phyloP scores from a whole-genome alignment of 2,888 invertebrate genomes.

The Xestia rhomboidea region DNA sequence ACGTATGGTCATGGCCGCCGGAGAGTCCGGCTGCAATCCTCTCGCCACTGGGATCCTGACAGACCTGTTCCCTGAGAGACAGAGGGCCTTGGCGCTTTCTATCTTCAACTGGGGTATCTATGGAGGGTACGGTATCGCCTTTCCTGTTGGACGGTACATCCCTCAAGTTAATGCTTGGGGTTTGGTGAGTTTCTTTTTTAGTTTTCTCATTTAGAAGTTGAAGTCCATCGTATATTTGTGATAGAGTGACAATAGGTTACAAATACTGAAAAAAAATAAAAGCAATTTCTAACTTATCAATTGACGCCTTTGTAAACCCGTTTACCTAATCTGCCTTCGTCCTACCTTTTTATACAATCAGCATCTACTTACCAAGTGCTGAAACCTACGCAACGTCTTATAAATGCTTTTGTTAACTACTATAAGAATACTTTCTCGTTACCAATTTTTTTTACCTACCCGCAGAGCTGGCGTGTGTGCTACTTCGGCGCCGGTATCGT shows the following conservation, averaged over 20 bases:
- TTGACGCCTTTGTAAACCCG: neutral
- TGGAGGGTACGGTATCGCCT: slow-evolving; percentile 97
- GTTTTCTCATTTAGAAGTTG: neutral
- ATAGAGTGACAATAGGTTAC: neutral
- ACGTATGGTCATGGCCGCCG: slow-evolving; percentile 96
- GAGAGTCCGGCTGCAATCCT: slow-evolving; percentile 97
- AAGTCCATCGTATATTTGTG: neutral
- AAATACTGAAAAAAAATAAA: neutral
- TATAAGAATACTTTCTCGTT: neutral
- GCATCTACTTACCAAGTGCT: neutral
- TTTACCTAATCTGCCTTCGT: neutral
- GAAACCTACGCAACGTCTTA: neutral
- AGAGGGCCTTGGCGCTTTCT: slow-evolving; percentile 96
- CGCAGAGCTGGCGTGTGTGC: slow-evolving; percentile 95
- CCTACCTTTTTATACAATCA: neutral
- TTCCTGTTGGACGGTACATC: slow-evolving; percentile 96
- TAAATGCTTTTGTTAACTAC: neutral
- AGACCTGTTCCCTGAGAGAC: slow-evolving; percentile 94
- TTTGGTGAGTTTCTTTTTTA: slow-evolving; percentile 88
- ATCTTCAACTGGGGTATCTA: slow-evolving; percentile 99
- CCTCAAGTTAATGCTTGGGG: slow-evolving; percentile 94
- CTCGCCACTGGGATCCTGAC: slow-evolving; percentile 95
- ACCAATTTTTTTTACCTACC: neutral
- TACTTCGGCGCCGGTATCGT: slow-evolving; percentile 95
- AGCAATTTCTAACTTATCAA: neutral